Conservation (phyloP, 2,888 invertebrate species). For the Agrotis exclamationis region DNA sequence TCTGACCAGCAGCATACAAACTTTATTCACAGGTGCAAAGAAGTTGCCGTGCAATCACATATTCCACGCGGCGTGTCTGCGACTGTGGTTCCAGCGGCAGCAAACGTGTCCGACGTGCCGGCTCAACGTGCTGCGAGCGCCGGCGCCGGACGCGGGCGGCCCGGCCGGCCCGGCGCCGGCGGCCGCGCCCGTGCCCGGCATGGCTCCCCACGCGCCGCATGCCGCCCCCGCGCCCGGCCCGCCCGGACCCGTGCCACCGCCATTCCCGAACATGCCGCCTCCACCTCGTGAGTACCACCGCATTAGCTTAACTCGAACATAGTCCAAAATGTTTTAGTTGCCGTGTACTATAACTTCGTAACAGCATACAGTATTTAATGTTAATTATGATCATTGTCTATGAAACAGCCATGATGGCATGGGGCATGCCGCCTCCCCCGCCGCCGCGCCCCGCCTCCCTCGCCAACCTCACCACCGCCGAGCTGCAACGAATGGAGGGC, state of each 20-base stretch:
- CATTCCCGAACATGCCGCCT: conserved; percentile 83
- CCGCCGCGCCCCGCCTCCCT: conserved; percentile 95
- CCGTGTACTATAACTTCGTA: too few species aligned
- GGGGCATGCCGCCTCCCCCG: conserved; percentile 91
- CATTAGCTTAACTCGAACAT: not conserved
- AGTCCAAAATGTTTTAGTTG: too few species aligned
- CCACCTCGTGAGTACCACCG: conserved; percentile 73
- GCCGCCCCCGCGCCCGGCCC: conserved; percentile 67
- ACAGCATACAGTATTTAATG: too few species aligned
- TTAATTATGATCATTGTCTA: not conserved
- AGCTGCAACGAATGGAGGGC: conserved; percentile 97
- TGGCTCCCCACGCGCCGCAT: conserved; percentile 69
- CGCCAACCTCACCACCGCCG: conserved; percentile 94
- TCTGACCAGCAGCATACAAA: not conserved
- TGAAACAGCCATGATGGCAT: conserved; percentile 86
- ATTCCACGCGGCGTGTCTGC: conserved; percentile 99
- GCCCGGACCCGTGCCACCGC: conserved; percentile 75
- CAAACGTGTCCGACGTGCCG: conserved; percentile 99
- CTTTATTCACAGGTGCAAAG: conserved; percentile 93
- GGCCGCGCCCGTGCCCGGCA: conserved; percentile 55
- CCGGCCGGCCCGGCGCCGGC: conserved; percentile 57
- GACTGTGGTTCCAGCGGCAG: conserved; percentile 99
- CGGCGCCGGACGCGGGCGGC: conserved; percentile 77
- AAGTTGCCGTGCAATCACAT: conserved; percentile 99
- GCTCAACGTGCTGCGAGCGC: conserved; percentile 94